Evolutionary conservation across 2,888 invertebrate genomes (phyloP), one percentile per base, ranked within the genome.

Genomic region (Leptinotarsa peninsularis): DNA sequence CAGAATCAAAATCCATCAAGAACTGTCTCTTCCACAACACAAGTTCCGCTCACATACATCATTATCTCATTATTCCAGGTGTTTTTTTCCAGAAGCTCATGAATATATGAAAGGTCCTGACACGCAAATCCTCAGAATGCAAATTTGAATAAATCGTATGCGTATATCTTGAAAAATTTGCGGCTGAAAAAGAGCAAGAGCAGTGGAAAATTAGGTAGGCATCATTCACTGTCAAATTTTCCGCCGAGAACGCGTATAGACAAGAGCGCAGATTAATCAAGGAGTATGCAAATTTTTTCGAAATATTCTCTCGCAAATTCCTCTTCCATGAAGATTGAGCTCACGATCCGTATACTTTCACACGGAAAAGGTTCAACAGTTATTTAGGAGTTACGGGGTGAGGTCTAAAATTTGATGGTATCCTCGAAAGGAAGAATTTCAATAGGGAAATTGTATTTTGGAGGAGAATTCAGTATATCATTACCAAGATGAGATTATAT

Each of bases 101-200:
- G 71, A 74, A 74, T 74, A 74, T 74, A 70, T 74, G 71, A 54
- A 71, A 74, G 27, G 74, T 67, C 54, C 27, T 33, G 33, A 50
- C 74, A 74, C 71, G 74, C 69, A 71, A 74, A 74, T 74, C 74
- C 71, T 60, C 67, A 67, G 66, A 71, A 74, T 74, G 74, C 71
- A 74, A 74, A 74, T 74, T 74, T 71, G 50, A 74, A 74, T 74
- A 71, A 74, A 74, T 74, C 74, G 67, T 71, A 71, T 74, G 74
- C 74, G 71, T 74, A 74, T 74, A 74, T 71, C 67, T 67, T 71
- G 74, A 71, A 74, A 71, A 74, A 71, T 71, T 71, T 49, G 56
- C 70, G 49, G 71, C 33, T 4, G 67, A 49, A 67, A 71, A 67
- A 67, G 74, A 49, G 66, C 67, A 74, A n/a, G 70, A 74, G 70